phyloP scores from a whole-genome alignment of 2,113 vertebrate genomes.

The Petrocephalus zakoni region DNA sequence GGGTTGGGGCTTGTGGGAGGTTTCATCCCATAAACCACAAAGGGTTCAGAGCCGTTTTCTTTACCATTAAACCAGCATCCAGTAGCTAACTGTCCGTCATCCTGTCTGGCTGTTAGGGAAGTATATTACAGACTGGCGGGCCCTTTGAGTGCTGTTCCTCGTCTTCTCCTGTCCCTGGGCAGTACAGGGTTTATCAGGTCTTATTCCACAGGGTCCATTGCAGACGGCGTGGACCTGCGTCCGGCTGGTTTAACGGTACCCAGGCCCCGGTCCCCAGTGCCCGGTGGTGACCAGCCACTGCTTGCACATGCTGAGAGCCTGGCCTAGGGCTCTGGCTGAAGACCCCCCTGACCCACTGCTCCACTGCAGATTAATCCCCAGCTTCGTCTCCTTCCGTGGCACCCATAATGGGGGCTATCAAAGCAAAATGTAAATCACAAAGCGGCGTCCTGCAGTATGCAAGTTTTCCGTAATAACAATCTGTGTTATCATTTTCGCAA shows the following conservation, averaged over 20 bases:
- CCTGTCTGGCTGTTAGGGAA: neutral
- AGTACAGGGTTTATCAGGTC: neutral
- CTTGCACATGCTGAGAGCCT: neutral
- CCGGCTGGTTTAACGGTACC: neutral
- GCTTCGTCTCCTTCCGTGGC: neutral
- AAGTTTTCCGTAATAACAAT: neutral
- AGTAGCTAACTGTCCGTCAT: neutral
- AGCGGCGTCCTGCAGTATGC: neutral
- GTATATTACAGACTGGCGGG: neutral
- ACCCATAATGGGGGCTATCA: neutral
- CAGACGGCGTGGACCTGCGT: neutral
- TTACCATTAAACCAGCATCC: neutral
- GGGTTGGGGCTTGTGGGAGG: neutral
- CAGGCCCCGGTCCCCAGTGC: constrained; percentile 27
- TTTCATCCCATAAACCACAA: neutral
- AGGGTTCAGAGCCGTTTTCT: neutral
- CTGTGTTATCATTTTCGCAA: neutral
- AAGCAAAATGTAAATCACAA: neutral
- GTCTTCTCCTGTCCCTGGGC: neutral
- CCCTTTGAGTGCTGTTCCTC: neutral
- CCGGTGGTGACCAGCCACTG: neutral
- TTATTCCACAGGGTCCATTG: neutral
- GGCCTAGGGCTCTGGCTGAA: neutral
- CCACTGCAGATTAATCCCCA: neutral
- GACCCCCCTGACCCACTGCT: neutral